Evolutionary conservation across 1,140 invertebrate species (phyloP).

Genomic region (Drosophila ironensis): DNA sequence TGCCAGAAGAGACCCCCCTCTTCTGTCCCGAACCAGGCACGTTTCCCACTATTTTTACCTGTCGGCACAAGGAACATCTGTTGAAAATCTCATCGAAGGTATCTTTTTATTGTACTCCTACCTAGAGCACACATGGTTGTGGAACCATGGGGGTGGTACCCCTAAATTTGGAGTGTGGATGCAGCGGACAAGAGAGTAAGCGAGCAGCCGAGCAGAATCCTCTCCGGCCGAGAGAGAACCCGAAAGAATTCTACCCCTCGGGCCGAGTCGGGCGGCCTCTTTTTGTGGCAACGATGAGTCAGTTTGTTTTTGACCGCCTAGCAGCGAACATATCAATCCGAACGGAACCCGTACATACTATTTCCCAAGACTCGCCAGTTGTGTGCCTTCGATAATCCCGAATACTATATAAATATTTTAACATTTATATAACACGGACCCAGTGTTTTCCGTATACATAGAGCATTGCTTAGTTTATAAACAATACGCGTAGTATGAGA

Average conservation of each 20-base stretch:
- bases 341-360: too few species aligned
- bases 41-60: slow-evolving; percentile 49
- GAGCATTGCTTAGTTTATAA: slow-evolving; percentile 2
- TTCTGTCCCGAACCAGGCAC: background rate
- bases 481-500: slow-evolving; percentile 58
- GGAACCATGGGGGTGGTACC: slow-evolving; percentile 3
- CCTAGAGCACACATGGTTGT: background rate
- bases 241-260: slow-evolving; percentile 4
- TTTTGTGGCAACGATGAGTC: slow-evolving; percentile 28
- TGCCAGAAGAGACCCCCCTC: background rate
- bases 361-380: slow-evolving; percentile 3
- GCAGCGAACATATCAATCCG: slow-evolving; percentile 38
- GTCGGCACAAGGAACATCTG: slow-evolving; percentile 42
- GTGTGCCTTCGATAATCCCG: slow-evolving; percentile 32
- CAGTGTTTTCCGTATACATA: too few species aligned
- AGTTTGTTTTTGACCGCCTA: slow-evolving; percentile 62
- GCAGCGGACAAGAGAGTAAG: slow-evolving; percentile 4
- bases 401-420: too few species aligned
- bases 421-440: slow-evolving; percentile 68
- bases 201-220: too few species aligned
- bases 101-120: slow-evolving; percentile 1
- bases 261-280: background rate
- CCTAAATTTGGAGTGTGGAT: slow-evolving; percentile 1
- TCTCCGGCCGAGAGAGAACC: background rate
- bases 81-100: slow-evolving; percentile 39